These are phyloP conservation scores for Helicolenus hilgendorfi DNA, from an alignment of 2,797 vertebrate genomes.

Conservation along the genomic window DNA sequence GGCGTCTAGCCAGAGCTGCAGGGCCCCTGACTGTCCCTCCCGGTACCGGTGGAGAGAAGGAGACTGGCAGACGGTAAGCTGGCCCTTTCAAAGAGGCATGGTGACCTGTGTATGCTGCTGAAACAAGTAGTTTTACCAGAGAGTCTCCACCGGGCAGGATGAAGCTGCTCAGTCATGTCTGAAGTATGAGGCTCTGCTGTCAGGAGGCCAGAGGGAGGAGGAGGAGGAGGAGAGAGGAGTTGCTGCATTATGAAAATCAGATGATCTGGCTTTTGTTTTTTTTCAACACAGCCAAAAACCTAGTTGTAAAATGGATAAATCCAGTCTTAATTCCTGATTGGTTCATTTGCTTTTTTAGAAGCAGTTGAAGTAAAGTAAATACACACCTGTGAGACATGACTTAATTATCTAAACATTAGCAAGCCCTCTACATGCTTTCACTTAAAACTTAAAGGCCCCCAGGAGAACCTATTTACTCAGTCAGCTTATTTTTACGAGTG, in stretches of 20 bases:
- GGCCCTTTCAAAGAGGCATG: not conserved
- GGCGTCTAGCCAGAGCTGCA: constrained; percentile 89
- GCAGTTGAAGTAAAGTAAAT: not conserved
- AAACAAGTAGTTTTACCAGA: not conserved
- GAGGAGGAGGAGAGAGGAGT: not conserved
- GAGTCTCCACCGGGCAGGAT: not conserved
- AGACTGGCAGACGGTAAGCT: constrained; percentile 93
- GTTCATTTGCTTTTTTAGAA: not conserved
- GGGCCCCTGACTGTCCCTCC: constrained; percentile 85
- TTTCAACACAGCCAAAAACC: not conserved
- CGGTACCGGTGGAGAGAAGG: constrained; percentile 92
- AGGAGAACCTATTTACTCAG: not conserved
- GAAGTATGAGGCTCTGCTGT: constrained; percentile 50
- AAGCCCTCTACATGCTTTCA: not conserved
- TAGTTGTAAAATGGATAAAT: not conserved
- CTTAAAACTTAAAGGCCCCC: not conserved
- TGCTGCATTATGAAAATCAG: constrained; percentile 67
- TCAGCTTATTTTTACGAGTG: not conserved
- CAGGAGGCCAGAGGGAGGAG: constrained; percentile 33
- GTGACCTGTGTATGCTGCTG: not conserved
- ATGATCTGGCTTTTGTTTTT: constrained; percentile 19
- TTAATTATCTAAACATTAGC: not conserved
- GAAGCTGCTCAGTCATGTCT: constrained; percentile 51
- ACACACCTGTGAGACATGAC: not conserved
- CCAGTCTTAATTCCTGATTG: not conserved